Evolutionary conservation across 2,113 vertebrate species (phyloP), one percentile per base, ranked within the genome.

Genomic region (Amphiprion ocellaris): DNA sequence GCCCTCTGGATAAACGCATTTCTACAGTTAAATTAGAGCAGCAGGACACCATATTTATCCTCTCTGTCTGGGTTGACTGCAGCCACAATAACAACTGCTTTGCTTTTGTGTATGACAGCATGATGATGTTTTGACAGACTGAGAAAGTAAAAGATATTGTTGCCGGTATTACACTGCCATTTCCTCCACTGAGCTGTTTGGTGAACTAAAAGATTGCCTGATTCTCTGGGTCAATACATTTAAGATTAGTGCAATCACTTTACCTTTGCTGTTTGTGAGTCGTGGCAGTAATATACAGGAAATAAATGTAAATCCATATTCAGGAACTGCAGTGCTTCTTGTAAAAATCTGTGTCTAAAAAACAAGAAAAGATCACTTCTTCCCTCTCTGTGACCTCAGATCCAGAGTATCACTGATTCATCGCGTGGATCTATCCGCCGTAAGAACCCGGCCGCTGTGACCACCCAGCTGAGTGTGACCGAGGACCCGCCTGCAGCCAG

Each of bases 371-470:
- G 9, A 49, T 67, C 30, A 2, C 63, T 49, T 17, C 44, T 28
- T 23, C 16, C 53, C 17, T 52, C 17, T 55, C 62, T 50, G 14
- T 28, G 44, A 6, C 65, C 49, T 52, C 92, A 99, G 98, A 99
- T 99, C 91, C 98, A 99, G 94, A 99, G 98, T 87, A 99, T 99
- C 90, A 96, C 97, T 0, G 98, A 99, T 7, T 97, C 97, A 30
- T 99, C 98, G 69, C 97, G 98, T 0, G 97, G 97, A 28, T 99
- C 98, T 1, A 99, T 99, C 86, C 96, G 98, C 53, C 97, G 97
- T 21, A 99, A 99, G 94, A 97, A 98, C 83, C 97, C 97, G 0
- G 94, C 95, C 28, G 96, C 96, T 24, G 95, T 97, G 0, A 95
- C 96, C 64, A 95, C 97, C 67, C 97, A 97, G 86, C 95, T 99